Evolutionary conservation across 2,113 vertebrate species (phyloP).

Genomic region (Mus musculus): DNA sequence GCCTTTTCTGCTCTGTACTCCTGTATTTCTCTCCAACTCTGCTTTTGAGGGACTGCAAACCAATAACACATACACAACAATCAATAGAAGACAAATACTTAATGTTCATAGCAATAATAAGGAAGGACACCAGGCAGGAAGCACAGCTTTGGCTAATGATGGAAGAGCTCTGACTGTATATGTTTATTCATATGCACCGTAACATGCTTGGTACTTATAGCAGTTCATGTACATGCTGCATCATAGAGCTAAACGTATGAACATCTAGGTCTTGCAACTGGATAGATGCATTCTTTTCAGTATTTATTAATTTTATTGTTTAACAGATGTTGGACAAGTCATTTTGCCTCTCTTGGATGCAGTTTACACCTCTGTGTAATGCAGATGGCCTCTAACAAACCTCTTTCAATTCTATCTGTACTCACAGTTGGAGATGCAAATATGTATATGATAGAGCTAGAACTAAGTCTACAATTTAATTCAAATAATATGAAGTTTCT

Average conservation of each 20-base stretch:
- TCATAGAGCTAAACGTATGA: not conserved
- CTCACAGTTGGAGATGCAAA: not conserved
- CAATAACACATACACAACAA: rapidly evolving
- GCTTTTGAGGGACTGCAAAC: not conserved
- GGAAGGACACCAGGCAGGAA: not conserved
- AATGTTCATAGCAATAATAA: not conserved
- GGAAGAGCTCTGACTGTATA: not conserved
- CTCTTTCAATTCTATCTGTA: not conserved
- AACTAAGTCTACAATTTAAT: not conserved
- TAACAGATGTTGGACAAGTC: not conserved
- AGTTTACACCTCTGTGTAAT: not conserved
- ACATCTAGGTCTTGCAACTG: not conserved
- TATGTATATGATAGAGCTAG: not conserved
- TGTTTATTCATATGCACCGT: not conserved
- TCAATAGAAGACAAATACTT: not conserved
- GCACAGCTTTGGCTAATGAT: not conserved
- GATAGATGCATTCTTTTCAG: not conserved
- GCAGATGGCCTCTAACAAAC: not conserved
- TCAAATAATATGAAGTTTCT: not conserved
- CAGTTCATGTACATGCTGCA: not conserved
- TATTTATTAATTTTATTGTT: not conserved
- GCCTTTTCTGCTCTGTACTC: not conserved
- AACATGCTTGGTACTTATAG: not conserved
- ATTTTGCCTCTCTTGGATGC: not conserved
- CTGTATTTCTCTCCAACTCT: not conserved